Conservation (phyloP, 2,113 vertebrate species). For the Myotis yumanensis region DNA sequence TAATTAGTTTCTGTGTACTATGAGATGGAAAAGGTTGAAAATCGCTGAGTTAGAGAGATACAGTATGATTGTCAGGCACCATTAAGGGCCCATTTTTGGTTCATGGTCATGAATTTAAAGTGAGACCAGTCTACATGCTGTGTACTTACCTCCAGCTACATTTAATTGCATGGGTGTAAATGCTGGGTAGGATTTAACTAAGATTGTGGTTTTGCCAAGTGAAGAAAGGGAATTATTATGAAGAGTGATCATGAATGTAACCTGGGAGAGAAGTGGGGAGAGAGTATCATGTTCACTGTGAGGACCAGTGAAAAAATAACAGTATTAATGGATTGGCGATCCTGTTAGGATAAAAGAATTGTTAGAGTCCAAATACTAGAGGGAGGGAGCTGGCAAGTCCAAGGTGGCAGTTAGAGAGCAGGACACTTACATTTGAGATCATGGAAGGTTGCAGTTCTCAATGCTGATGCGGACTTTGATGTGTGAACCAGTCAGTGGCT, state of each 20-base stretch:
- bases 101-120: slow-evolving; percentile 44
- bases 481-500: not conserved
- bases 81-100: not conserved
- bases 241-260: slow-evolving; percentile 9
- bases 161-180: not conserved
- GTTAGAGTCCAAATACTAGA: not conserved
- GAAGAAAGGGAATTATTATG: slow-evolving; percentile 10
- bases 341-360: not conserved
- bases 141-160: not conserved
- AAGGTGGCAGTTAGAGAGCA: not conserved
- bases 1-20: not conserved
- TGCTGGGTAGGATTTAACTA: not conserved
- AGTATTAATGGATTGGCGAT: not conserved
- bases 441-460: not conserved
- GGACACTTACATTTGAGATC: not conserved
- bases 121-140: not conserved
- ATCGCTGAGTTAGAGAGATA: not conserved
- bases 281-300: not conserved
- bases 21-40: not conserved
- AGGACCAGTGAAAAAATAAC: not conserved
- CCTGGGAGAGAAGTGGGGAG: not conserved
- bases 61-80: not conserved
- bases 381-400: not conserved
- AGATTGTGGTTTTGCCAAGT: not conserved
- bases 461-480: not conserved